Conservation (phyloP, 2,113 vertebrate genomes). For the Monopterus albus region DNA sequence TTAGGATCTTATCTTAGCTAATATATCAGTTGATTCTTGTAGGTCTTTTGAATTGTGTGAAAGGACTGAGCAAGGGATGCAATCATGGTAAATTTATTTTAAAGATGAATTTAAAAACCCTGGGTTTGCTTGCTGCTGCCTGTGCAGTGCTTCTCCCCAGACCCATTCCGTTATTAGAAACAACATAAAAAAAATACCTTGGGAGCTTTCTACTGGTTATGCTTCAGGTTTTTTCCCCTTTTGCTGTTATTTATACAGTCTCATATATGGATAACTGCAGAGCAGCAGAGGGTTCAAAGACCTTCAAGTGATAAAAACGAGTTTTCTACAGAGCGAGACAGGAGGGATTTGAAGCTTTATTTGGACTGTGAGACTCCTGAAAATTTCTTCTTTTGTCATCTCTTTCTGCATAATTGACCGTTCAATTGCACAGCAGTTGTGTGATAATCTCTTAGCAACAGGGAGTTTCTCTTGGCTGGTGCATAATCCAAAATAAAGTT, state of each 20-base stretch:
- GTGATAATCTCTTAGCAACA: not conserved
- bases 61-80: conserved; percentile 30
- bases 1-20: conserved; percentile 44
- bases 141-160: conserved; percentile 1
- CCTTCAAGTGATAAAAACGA: not conserved
- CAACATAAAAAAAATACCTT: conserved; percentile 29
- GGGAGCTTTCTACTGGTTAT: conserved; percentile 5
- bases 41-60: conserved; percentile 33
- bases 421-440: not conserved
- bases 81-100: conserved; percentile 59
- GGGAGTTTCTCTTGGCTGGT: too few species aligned
- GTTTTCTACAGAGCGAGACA: not conserved
- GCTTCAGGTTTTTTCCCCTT: conserved; percentile 13
- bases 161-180: conserved; percentile 54
- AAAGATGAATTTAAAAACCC: conserved; percentile 58
- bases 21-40: conserved; percentile 48
- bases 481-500: too few species aligned
- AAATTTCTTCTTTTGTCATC: not conserved
- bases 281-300: conserved; percentile 1
- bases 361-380: not conserved
- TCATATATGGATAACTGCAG: conserved; percentile 20
- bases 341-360: not conserved
- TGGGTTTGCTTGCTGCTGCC: conserved; percentile 20
- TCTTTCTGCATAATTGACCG: not conserved
- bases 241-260: conserved; percentile 18